phyloP scores from a whole-genome alignment of 2,888 invertebrate species.

The Mantis religiosa region DNA sequence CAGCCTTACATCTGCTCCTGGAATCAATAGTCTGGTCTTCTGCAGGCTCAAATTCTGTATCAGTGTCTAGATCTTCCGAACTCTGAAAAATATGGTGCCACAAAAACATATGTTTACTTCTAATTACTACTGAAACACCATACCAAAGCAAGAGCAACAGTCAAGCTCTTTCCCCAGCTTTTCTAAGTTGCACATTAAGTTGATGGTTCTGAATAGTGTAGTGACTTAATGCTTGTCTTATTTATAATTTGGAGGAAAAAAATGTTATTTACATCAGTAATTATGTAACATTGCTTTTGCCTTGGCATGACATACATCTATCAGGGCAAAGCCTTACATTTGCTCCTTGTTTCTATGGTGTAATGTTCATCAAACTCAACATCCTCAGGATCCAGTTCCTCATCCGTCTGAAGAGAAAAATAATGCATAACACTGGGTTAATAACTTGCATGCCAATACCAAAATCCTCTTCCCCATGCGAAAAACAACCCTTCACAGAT shows the following conservation, averaged over 20 bases:
- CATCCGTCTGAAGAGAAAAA: slow-evolving; percentile 61
- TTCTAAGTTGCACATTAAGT: not conserved
- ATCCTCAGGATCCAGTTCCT: slow-evolving; percentile 84
- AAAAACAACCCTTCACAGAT: not conserved
- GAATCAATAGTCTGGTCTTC: slow-evolving; percentile 66
- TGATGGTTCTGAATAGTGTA: not conserved
- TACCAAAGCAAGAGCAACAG: slow-evolving; percentile 6
- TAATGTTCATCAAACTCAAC: slow-evolving; percentile 84
- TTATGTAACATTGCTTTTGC: not conserved
- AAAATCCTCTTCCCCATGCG: not conserved
- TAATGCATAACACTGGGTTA: not conserved
- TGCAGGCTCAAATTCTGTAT: slow-evolving; percentile 65
- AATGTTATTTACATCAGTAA: not conserved
- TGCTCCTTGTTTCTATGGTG: slow-evolving; percentile 83
- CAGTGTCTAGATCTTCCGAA: slow-evolving; percentile 63
- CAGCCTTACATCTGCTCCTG: slow-evolving; percentile 59
- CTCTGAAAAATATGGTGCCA: slow-evolving; percentile 47
- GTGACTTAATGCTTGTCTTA: not conserved
- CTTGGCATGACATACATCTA: slow-evolving; percentile 24
- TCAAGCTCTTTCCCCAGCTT: not conserved
- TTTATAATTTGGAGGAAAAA: not conserved
- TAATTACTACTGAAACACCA: slow-evolving; percentile 30
- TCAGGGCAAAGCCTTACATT: slow-evolving; percentile 63
- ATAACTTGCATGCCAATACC: not conserved
- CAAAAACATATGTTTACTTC: slow-evolving; percentile 26